Conservation (phyloP, 2,113 vertebrate genomes). For the Nerophis lumbriciformis region DNA sequence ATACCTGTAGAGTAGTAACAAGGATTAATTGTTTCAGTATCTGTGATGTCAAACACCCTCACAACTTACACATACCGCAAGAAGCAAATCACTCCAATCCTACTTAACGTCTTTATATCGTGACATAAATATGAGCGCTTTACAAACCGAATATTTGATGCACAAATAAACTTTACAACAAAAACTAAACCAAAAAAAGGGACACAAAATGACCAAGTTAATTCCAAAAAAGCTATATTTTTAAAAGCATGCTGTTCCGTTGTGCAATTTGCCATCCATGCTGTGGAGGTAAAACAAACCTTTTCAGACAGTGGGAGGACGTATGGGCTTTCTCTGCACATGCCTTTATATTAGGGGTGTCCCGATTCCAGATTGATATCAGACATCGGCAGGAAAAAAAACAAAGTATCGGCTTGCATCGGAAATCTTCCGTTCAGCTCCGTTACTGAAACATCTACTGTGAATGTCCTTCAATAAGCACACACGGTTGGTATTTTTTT, state of each 20-base stretch:
- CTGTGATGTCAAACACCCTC: conserved; percentile 94
- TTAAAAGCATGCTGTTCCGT: conserved; percentile 87
- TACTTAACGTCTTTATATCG: conserved; percentile 76
- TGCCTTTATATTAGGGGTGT: conserved; percentile 67
- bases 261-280: conserved; percentile 90
- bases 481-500: too few relatives aligned
- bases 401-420: too few relatives aligned
- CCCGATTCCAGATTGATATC: too few relatives aligned
- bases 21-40: conserved; percentile 98
- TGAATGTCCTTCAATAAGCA: too few relatives aligned
- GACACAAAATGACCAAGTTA: conserved; percentile 74
- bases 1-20: conserved; percentile 98
- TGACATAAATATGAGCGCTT: conserved; percentile 85
- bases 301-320: conserved; percentile 52
- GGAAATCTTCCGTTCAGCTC: too few relatives aligned
- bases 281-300: conserved; percentile 74
- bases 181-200: conserved; percentile 46
- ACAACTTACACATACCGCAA: conserved; percentile 93
- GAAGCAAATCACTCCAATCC: conserved; percentile 93
- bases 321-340: conserved; percentile 67
- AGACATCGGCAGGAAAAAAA: too few relatives aligned
- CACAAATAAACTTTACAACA: conserved; percentile 76
- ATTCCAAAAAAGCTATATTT: conserved; percentile 79
- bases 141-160: conserved; percentile 83
- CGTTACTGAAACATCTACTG: too few relatives aligned